These are phyloP conservation scores for Grantiella picta DNA, from an alignment of 2,113 vertebrate genomes.

Conservation along the genomic window DNA sequence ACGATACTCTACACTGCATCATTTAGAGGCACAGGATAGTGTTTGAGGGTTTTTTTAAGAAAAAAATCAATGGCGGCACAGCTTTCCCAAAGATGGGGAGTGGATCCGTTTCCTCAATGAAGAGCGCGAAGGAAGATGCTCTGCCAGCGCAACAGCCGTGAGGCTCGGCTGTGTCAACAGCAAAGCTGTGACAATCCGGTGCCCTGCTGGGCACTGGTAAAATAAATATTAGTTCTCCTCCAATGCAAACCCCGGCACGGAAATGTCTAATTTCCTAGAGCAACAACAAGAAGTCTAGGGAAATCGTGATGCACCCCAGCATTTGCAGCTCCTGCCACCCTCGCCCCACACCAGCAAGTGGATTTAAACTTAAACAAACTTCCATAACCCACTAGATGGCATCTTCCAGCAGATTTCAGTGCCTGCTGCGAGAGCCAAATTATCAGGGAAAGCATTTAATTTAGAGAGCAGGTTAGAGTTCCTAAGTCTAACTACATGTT, in stretches of 20 bases:
- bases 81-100: background rate
- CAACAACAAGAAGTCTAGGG: background rate
- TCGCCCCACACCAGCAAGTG: background rate
- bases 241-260: background rate
- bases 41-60: background rate
- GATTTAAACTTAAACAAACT: conserved; percentile 38
- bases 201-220: background rate
- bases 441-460: conserved; percentile 14
- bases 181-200: background rate
- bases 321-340: background rate
- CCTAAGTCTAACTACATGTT: background rate
- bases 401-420: conserved; percentile 61
- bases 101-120: background rate
- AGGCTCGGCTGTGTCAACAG: background rate
- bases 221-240: background rate
- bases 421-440: background rate
- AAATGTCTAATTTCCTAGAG: background rate
- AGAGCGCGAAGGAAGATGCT: background rate
- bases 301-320: background rate
- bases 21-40: accelerated
- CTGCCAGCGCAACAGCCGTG: background rate
- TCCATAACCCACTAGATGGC: conserved; percentile 70
- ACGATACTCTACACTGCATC: background rate
- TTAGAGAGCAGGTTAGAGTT: conserved; percentile 1
- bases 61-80: background rate